Base-by-base conservation (phyloP, 1,140 invertebrate genomes). In the Physella acuta region DNA sequence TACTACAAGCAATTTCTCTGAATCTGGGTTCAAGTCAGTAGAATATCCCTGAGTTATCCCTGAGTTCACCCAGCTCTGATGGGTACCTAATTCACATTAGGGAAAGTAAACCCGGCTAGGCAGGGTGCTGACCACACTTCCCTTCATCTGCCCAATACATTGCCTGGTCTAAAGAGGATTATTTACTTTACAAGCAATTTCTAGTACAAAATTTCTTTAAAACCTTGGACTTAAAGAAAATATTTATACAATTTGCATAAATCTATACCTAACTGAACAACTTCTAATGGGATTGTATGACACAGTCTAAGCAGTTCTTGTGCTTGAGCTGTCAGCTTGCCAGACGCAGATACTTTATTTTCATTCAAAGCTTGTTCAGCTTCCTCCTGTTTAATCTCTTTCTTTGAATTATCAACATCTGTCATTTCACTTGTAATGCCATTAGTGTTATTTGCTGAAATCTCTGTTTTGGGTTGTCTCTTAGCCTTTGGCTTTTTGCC, bases 281-380 rank as follows among this genome's bases (percentile, higher is more conserved):
- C 83, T 75, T 85, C 82, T 30, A 72, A 67, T 17, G 78, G 74
- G 11, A 85, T 8, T n/a, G 70, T 68, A 65, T 77, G 70, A 68
- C 83, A 84, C 31, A 84, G 62, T 53, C 78, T 72, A 16, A 84
- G 71, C 31, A 84, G 36, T 53, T 84, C 81, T 56, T 76, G 73
- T 30, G 56, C 62, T 33, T 78, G 72, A 11, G 68, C 39, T 30
- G 76, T 44, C 20, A 62, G 37, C 26, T 24, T 62, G 36, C 44
- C 60, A 44, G 28, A 2, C 1, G 34, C n/a, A 60, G 30, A n/a
- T 36, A 34, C n/a, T n/a, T n/a, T n/a, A n/a, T n/a, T n/a, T n/a
- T n/a, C n/a, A n/a, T n/a, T n/a, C n/a, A n/a, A n/a, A n/a, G n/a
- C 20, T 49, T 20, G 8, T 49, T 49, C 39, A 8, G 39, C 39